Conservation (phyloP, 2,797 vertebrate species). For the Argyrosomus regius region DNA sequence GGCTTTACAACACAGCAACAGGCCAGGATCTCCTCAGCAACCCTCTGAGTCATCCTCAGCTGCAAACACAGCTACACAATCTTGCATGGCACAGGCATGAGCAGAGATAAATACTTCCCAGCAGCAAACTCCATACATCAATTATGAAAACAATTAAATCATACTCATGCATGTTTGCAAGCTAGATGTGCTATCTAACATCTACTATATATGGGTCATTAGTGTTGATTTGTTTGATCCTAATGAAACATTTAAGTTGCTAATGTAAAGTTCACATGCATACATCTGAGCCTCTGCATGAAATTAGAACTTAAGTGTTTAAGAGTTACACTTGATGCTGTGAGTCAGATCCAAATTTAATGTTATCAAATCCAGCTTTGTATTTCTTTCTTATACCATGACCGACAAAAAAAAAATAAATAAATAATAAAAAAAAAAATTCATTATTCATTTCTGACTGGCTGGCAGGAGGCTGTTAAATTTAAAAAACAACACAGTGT, state of each 20-base stretch:
- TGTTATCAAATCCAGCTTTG: too few species aligned
- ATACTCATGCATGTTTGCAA: conserved; percentile 40
- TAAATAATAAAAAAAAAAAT: too few species aligned
- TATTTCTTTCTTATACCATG: too few species aligned
- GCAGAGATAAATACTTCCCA: conserved; percentile 32
- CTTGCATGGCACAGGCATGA: conserved; percentile 36
- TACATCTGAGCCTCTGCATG: neutral
- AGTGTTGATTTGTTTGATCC: conserved; percentile 9
- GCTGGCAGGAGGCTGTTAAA: neutral
- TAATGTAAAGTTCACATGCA: neutral
- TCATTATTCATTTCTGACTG: too few species aligned
- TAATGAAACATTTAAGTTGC: conserved; percentile 1
- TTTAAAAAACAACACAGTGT: neutral
- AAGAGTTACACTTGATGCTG: too few species aligned
- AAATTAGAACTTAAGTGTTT: neutral
- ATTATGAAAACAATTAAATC: conserved; percentile 40
- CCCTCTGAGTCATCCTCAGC: conserved; percentile 55
- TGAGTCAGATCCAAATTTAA: too few species aligned
- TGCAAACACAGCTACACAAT: conserved; percentile 26
- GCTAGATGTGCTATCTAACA: conserved; percentile 39
- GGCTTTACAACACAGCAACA: conserved; percentile 63
- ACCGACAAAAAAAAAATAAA: too few species aligned
- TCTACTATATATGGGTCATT: neutral
- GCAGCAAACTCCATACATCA: conserved; percentile 50
- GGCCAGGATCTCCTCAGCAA: conserved; percentile 7